These are phyloP conservation scores for Parazoanthus swiftii DNA, from an alignment of 92 coral and sea anemone genomes.

Conservation along the genomic window DNA sequence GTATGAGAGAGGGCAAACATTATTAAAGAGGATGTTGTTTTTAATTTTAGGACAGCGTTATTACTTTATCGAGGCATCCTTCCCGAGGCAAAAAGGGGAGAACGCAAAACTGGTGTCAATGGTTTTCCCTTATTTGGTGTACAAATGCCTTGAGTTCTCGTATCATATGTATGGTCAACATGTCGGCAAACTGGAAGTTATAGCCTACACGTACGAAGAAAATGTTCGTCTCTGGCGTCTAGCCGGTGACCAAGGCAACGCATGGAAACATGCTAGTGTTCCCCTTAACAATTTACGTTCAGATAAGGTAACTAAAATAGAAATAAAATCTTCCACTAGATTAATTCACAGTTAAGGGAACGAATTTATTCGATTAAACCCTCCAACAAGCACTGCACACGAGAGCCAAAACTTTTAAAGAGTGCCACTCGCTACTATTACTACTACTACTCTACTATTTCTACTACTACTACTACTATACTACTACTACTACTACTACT, in stretches of 20 bases:
- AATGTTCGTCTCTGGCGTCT: conserved; percentile 11
- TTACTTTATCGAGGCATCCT: conserved; percentile 28
- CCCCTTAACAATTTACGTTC: neutral
- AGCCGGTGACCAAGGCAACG: conserved; percentile 12
- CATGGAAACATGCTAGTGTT: neutral
- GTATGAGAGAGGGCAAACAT: no score
- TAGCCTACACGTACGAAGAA: conserved; percentile 13
- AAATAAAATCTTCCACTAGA: no score
- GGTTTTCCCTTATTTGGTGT: conserved; percentile 12
- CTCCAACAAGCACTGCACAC: no score
- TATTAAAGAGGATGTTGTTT: neutral
- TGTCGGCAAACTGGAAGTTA: conserved; percentile 6
- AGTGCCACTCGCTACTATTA: conserved; percentile 59
- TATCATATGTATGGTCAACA: conserved; percentile 38
- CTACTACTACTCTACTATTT: no score
- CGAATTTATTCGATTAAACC: neutral
- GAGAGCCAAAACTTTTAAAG: no score
- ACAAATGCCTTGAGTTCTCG: conserved; percentile 7
- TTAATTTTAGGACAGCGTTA: neutral
- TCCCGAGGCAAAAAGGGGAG: conserved; percentile 4
- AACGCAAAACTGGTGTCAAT: conserved; percentile 22
- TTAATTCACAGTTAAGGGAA: neutral
- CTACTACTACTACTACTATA: no score
- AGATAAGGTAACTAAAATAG: neutral
- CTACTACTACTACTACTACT: no score